Base-by-base conservation (phyloP, 2,888 invertebrate genomes). In the Cheilosia vulpina region DNA sequence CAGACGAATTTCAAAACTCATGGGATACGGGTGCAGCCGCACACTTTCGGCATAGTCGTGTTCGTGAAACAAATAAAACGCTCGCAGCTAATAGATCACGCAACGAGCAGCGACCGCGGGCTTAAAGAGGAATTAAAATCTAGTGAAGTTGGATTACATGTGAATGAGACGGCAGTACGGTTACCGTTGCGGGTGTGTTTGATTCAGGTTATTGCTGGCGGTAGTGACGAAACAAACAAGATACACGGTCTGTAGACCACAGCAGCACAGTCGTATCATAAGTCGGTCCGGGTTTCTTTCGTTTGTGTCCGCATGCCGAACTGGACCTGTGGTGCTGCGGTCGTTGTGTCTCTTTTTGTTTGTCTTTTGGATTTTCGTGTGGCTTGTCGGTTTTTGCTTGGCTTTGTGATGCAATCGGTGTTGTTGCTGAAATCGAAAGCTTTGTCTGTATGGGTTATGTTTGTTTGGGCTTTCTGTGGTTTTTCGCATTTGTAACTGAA, bases 341-440 rank as follows among this genome's bases (percentile, higher is more conserved):
- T 19, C 24, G 47, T 75, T 11, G 38, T 38, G 38, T 38, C 13
- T 38, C 15, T 47, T 19, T 50, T 53, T n/a, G 21, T 38, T 21
- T 57, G 19, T 19, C 24, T 43, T 31, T 60, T 52, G 17, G 41
- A 50, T n/a, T 38, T 66, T n/a, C 5, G 13, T 57, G 9, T 57
- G n/a, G 58, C 52, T 55, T 62, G 47, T 9, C 34, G 41, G 72
- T 69, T 50, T 75, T 68, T 69, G 68, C 68, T 60, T 79, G 52
- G 45, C 31, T 43, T 43, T 80, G 60, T 84, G 80, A 84, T 55
- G 84, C 75, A 84, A 84, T 66, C 80, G 43, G 31, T 47, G 31
- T 50, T 53, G 43, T 80, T 80, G 75, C 75, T 80, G 66, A 84
- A 84, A 80, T 84, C 75, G 84, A 71, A 84, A 71, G 83, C 73